Percentiles rank a stretch among this genome's conserved stretches.
Conservation (phyloP, 2,113 vertebrate genomes). For the Phalacrocorax brasilianus region DNA sequence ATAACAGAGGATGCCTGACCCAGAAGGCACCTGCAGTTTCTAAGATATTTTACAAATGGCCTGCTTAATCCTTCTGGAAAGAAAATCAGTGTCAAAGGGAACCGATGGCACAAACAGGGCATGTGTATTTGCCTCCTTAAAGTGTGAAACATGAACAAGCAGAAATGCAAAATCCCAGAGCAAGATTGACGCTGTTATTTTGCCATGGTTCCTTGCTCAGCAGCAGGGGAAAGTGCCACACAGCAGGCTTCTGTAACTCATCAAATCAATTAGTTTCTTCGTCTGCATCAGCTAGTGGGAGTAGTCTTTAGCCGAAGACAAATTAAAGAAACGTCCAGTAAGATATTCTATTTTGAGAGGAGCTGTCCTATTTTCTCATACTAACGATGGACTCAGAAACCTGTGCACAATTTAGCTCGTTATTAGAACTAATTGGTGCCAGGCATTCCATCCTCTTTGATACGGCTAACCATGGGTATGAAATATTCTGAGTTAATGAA, state of each 20-base stretch:
- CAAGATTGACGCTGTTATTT: neutral
- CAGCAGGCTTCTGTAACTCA: neutral
- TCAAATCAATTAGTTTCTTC: neutral
- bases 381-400: constrained; percentile 9
- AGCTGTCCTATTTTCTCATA: constrained; percentile 21
- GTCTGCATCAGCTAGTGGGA: neutral
- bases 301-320: neutral
- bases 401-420: constrained; percentile 38
- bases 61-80: neutral
- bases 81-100: fast-evolving
- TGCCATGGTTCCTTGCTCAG: neutral
- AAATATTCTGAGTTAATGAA: constrained; percentile 50
- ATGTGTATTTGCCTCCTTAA: fast-evolving
- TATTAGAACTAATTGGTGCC: constrained; percentile 67
- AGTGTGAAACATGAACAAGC: fast-evolving
- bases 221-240: neutral
- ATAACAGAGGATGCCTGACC: neutral
- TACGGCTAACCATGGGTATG: constrained; percentile 40
- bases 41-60: neutral
- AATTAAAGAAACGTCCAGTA: neutral
- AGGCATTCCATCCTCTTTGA: constrained; percentile 55
- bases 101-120: neutral
- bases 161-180: neutral
- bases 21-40: neutral
- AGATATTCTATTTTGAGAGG: neutral